phyloP scores from a whole-genome alignment of 2,888 invertebrate genomes.

The Panopea generosa region DNA sequence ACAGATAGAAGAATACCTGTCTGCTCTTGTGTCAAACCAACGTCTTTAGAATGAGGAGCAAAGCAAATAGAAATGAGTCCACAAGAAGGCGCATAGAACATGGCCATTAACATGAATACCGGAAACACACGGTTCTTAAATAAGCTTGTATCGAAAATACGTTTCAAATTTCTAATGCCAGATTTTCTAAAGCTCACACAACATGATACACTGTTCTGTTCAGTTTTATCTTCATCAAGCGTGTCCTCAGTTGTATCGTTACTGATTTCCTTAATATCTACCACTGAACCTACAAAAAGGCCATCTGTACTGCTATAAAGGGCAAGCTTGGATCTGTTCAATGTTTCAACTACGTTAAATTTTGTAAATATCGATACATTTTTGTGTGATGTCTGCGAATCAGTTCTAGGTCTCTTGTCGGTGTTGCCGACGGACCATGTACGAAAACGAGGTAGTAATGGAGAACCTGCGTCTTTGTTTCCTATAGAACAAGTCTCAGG shows the following conservation, averaged over 20 bases:
- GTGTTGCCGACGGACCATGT: constrained; percentile 34
- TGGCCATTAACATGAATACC: constrained; percentile 45
- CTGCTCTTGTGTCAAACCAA: constrained; percentile 43
- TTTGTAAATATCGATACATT: constrained; percentile 17
- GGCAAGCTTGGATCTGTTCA: constrained; percentile 44
- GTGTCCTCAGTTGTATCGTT: not conserved
- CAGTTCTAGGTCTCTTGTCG: constrained; percentile 9
- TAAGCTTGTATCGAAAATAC: constrained; percentile 26
- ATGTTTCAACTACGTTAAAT: constrained; percentile 35
- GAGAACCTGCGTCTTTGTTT: constrained; percentile 11
- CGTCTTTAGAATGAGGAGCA: constrained; percentile 50
- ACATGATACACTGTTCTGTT: not conserved
- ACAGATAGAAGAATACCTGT: constrained; percentile 47
- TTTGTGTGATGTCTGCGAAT: constrained; percentile 5
- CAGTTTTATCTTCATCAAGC: too few species aligned
- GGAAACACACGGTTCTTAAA: constrained; percentile 38
- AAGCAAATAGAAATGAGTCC: constrained; percentile 34
- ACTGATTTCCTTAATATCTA: constrained; percentile 22
- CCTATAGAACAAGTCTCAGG: not conserved
- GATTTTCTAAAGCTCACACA: not conserved
- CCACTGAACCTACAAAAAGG: constrained; percentile 37
- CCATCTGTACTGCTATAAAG: constrained; percentile 44
- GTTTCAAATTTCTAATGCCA: not conserved
- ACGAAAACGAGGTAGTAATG: constrained; percentile 33
- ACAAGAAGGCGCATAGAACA: constrained; percentile 25